Conservation (phyloP, 2,797 vertebrate species). For the Orestias chungarensis region DNA sequence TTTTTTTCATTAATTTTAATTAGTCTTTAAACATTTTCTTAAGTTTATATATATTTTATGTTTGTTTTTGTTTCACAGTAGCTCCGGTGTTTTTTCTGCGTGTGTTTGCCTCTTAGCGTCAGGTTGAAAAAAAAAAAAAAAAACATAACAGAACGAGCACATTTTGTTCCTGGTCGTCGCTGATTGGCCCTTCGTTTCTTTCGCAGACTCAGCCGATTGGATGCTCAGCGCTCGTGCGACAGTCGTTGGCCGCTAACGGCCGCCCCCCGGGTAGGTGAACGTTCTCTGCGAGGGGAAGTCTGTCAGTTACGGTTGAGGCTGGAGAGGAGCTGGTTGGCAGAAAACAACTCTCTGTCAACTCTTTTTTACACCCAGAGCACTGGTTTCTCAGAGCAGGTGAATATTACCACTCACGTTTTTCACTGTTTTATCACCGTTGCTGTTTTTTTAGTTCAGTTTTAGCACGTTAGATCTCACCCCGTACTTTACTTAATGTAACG, state of each 20-base stretch:
- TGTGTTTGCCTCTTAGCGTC: background rate
- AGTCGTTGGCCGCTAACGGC: slow-evolving; percentile 39
- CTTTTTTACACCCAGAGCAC: slow-evolving; percentile 10
- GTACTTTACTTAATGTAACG: slow-evolving; percentile 43
- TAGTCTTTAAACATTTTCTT: background rate
- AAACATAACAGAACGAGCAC: slow-evolving; percentile 59
- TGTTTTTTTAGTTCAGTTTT: slow-evolving; percentile 45
- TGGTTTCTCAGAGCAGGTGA: slow-evolving; percentile 47
- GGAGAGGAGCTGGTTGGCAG: background rate
- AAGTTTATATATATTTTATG: background rate
- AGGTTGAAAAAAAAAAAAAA: too few species aligned
- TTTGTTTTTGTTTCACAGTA: background rate
- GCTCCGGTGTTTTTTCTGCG: background rate
- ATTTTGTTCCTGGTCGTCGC: slow-evolving; percentile 39
- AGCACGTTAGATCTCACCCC: slow-evolving; percentile 26
- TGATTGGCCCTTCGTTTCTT: slow-evolving; percentile 31
- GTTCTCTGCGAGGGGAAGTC: slow-evolving; percentile 21
- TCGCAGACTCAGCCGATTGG: slow-evolving; percentile 53
- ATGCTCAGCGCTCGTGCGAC: slow-evolving; percentile 57
- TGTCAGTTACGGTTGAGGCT: slow-evolving; percentile 24
- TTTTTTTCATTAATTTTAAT: too few species aligned
- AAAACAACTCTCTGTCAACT: slow-evolving; percentile 35
- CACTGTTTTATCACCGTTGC: background rate
- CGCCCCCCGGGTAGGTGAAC: slow-evolving; percentile 31
- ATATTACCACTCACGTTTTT: background rate